Base-by-base conservation (phyloP, 2,888 invertebrate species). In the Drosophila putrida region DNA sequence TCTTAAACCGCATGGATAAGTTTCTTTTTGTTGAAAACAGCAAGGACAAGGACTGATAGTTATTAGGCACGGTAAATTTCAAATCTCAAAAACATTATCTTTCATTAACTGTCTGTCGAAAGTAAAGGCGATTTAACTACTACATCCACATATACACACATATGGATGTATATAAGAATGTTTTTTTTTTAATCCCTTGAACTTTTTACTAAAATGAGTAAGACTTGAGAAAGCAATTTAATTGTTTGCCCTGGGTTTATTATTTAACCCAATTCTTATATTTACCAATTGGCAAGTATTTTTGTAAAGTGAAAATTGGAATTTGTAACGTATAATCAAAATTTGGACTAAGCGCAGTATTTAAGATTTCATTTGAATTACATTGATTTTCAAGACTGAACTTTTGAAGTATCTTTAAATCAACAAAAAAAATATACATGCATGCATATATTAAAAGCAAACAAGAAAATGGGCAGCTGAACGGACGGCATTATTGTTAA, bases 341-440 rank as follows among this genome's bases (percentile, higher is more conserved):
- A 78, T 81, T 74, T 69, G 10, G 36, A 62, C 51, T 77, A 77
- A 72, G 71, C 58, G 67, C 71, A 76, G 80, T 77, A 77, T 76
- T 77, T 80, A 75, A 76, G 66, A 76, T 47, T 67, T 76, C 50
- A 57, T 80, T 77, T 80, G 60, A 62, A 68, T 88, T 85, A 80
- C 60, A 88, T 83, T 83, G 69, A 87, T 87, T 83, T 89, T 68
- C 25, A 89, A 83, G 83, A 83, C 83, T 83, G 83, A 80, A 88
- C 88, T 84, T 87, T 88, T 75, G 82, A 83, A 89, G 83, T 89
- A 84, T 86, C 79, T 82, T 72, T 65, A 49, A 55, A 69, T 28
- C 55, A 38, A 47, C 31, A 43, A 43, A 35, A 43, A 15, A 55
- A 57, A 9, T 60, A 38, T 20, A 20, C 2, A 20, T n/a, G n/a